These are phyloP conservation scores for Brachypalpus laphriformis DNA, from an alignment of 2,888 invertebrate species.

Conservation along the genomic window DNA sequence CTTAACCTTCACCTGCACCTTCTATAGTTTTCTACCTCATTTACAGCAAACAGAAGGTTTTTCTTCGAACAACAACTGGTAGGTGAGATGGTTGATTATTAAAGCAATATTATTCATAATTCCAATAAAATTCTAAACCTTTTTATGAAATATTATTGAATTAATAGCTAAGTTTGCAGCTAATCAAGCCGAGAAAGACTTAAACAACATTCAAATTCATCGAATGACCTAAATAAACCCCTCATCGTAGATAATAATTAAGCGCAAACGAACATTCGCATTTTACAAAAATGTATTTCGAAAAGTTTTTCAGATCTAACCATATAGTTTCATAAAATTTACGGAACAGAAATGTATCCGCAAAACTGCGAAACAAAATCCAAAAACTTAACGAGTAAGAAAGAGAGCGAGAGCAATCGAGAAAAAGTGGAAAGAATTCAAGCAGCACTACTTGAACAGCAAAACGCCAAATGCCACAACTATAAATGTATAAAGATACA, in stretches of 20 bases:
- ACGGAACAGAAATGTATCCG: slow-evolving; percentile 1
- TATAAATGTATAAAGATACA: slow-evolving; percentile 46
- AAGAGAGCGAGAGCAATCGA: slow-evolving; percentile 1
- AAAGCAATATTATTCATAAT: background rate
- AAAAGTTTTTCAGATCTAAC: slow-evolving; percentile 11
- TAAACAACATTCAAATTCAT: background rate
- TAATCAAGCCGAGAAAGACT: background rate
- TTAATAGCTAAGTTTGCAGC: background rate
- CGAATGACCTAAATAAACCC: background rate
- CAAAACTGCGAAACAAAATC: background rate
- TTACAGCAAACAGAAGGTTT: background rate
- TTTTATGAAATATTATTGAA: background rate
- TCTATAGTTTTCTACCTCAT: background rate
- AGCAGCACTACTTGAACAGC: slow-evolving; percentile 14
- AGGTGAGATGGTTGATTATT: background rate
- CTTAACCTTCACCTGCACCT: background rate
- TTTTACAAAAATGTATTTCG: background rate
- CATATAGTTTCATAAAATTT: slow-evolving; percentile 10
- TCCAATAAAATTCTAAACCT: background rate
- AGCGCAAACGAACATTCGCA: background rate
- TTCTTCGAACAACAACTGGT: background rate
- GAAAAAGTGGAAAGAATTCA: slow-evolving; percentile 24
- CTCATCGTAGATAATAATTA: background rate
- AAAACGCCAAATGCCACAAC: background rate
- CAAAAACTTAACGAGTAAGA: background rate